phyloP scores from a whole-genome alignment of 2,888 invertebrate genomes.

The Atherix ibis region DNA sequence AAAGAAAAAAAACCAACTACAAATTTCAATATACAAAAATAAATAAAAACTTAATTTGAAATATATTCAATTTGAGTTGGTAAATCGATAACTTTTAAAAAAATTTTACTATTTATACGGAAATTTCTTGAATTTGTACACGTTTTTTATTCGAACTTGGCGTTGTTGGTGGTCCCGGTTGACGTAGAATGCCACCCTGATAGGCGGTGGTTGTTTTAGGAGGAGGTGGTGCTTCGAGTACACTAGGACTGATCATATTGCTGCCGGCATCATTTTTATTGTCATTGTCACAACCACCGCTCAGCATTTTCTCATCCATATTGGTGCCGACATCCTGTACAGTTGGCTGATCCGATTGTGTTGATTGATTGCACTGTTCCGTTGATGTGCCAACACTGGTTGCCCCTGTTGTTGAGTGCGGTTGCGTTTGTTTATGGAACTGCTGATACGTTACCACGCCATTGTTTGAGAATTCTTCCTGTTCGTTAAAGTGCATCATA shows the following conservation, averaged over 20 bases:
- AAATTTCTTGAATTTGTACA: slow-evolving; percentile 86
- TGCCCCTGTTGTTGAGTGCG: slow-evolving; percentile 7
- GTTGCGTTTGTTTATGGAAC: slow-evolving; percentile 9
- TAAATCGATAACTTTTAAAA: too few relatives aligned
- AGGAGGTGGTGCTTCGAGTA: slow-evolving; percentile 45
- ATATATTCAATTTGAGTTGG: too few relatives aligned
- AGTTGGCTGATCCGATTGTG: slow-evolving; percentile 14
- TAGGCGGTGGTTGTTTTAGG: slow-evolving; percentile 29
- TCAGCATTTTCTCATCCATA: slow-evolving; percentile 11
- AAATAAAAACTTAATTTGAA: too few relatives aligned
- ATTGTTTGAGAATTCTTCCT: slow-evolving; percentile 12
- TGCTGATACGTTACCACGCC: slow-evolving; percentile 13
- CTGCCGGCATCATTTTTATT: slow-evolving; percentile 29
- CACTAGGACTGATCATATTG: slow-evolving; percentile 27
- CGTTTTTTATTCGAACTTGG: slow-evolving; percentile 72
- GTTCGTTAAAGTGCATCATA: slow-evolving; percentile 7
- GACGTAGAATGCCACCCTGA: slow-evolving; percentile 42
- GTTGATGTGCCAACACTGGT: slow-evolving; percentile 7
- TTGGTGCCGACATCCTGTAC: slow-evolving; percentile 15
- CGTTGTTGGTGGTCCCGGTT: slow-evolving; percentile 37
- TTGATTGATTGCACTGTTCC: slow-evolving; percentile 15
- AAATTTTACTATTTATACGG: slow-evolving; percentile 58
- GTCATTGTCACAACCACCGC: slow-evolving; percentile 3
- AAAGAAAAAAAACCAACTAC: too few relatives aligned
- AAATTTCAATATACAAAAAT: too few relatives aligned